Percentiles rank a stretch among this genome's conserved stretches.
These are phyloP conservation scores for mouse (Mus musculus) DNA, from an alignment of 2,113 vertebrate species.

Conservation along the genomic window GRCm39 chr5:86703001-86703500, in stretches of 20 bases:
- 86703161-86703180: not conserved
- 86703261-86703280: not conserved
- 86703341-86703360: not conserved
- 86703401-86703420: not conserved
- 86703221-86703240: not conserved
- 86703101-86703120: not conserved
- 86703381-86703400: not conserved
- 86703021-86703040: not conserved
- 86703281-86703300: not conserved
- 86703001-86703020: not conserved
- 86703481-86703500: not conserved
- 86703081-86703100: not conserved
- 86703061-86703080: not conserved
- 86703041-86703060: not conserved
- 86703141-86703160: not conserved
- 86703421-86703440: not conserved
- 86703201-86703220: not conserved
- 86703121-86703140: not conserved
- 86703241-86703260: not conserved
- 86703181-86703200: not conserved
- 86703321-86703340: not conserved
- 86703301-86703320: not conserved
- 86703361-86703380: not conserved
- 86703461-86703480: not conserved
- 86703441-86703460: slow-evolving; percentile 28